Percentiles rank a stretch among this genome's conserved stretches.
These are phyloP conservation scores for Heliconius ethilla DNA, from an alignment of 2,888 invertebrate species.

Conservation along the genomic window DNA sequence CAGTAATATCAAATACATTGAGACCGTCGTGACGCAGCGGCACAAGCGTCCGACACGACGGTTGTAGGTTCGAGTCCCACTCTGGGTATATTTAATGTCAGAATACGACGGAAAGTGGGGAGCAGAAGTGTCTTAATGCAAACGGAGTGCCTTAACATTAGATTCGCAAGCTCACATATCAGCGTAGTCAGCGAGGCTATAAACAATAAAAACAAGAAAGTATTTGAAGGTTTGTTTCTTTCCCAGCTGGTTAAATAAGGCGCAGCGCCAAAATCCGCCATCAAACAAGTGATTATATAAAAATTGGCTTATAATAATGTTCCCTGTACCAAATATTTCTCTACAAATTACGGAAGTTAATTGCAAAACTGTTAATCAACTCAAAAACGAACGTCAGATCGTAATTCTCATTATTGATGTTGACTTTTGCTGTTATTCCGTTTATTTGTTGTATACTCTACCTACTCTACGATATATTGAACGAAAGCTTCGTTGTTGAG, in stretches of 20 bases:
- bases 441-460: conserved; percentile 3
- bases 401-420: conserved; percentile 16
- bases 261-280: neutral
- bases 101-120: too few species aligned
- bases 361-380: conserved; percentile 19
- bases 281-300: neutral
- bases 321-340: too few species aligned
- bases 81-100: too few species aligned
- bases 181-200: too few species aligned
- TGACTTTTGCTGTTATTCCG: conserved; percentile 14
- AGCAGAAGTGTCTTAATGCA: too few species aligned
- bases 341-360: neutral
- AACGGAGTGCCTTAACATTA: too few species aligned
- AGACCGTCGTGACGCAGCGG: too few species aligned
- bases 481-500: neutral
- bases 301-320: neutral
- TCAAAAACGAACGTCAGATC: conserved; percentile 5
- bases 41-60: too few species aligned
- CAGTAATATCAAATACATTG: too few species aligned
- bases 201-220: too few species aligned
- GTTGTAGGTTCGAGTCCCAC: too few species aligned
- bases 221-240: neutral
- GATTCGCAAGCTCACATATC: too few species aligned
- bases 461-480: neutral
- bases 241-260: fast-evolving